These are phyloP conservation scores for Mormyrops boulengeri DNA, from an alignment of 2,797 vertebrate genomes.

Conservation along the genomic window DNA sequence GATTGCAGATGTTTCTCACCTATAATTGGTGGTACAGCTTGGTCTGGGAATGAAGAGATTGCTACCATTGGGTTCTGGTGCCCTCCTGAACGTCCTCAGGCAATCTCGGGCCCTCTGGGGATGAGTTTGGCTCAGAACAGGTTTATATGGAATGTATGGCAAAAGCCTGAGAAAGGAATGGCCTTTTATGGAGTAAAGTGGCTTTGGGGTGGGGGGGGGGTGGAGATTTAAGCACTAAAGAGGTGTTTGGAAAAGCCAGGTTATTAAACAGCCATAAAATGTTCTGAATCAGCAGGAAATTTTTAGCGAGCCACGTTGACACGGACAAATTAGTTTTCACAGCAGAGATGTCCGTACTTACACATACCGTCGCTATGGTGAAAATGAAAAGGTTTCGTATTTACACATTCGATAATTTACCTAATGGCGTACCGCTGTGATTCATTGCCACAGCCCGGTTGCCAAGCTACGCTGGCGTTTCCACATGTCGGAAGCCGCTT, in stretches of 20 bases:
- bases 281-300: constrained; percentile 14
- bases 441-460: neutral
- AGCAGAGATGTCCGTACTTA: neutral
- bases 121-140: neutral
- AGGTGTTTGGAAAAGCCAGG: neutral
- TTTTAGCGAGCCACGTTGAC: constrained; percentile 12
- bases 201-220: neutral
- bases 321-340: constrained; percentile 15
- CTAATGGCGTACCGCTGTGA: neutral
- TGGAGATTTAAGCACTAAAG: neutral
- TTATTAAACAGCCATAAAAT: constrained; percentile 13
- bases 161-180: neutral
- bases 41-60: neutral
- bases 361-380: neutral
- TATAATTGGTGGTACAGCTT: neutral
- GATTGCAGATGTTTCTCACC: neutral
- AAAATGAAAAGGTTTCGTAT: constrained; percentile 14
- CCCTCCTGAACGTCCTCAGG: neutral
- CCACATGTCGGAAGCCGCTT: neutral
- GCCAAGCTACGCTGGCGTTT: neutral
- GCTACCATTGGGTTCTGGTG: neutral
- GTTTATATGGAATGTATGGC: neutral
- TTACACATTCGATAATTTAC: constrained; percentile 10
- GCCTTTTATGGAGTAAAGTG: neutral
- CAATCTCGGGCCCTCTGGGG: neutral